Evolutionary conservation across 2,113 vertebrate species (phyloP), one percentile per base, ranked within the genome.

Genomic region (Anser cygnoides): DNA sequence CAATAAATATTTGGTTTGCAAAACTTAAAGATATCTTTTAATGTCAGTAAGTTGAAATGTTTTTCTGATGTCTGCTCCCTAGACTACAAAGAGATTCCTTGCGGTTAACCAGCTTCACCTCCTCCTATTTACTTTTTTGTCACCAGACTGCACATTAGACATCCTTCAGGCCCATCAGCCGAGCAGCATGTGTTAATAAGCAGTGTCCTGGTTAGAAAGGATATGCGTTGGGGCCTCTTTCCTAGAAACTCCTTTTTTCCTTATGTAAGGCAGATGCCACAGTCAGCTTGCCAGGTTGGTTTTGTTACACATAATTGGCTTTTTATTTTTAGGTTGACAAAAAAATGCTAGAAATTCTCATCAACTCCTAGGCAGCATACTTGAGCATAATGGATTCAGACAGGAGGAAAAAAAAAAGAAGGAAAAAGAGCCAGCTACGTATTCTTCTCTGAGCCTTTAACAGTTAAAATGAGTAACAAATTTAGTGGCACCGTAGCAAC

Each of bases 81-180:
- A 80, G 62, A 87, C 83, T 94, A 89, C 90, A 93, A 92, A 94
- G 65, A 49, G 88, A 75, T 41, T 93, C 49, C 66, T 65, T 23
- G 33, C 39, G 88, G 76, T 89, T 94, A 95, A 75, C 49, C 77
- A 93, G 95, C 88, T 81, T 92, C 83, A 78, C 85, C 73, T 89
- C 68, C 80, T 92, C 73, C 71, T 35, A 4, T 70, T 72, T 76
- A 35, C 35, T 13, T 84, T 37, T 72, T 46, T 92, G 77, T 82
- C 91, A 87, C 81, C 92, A 95, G 80, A 66, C 63, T 92, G 74
- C 67, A 67, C 55, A 37, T 54, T 13, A 87, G 77, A 19, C 75
- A 67, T 77, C 37, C 41, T 23, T 68, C 44, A 28, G 83, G 10
- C 31, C n/a, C 63, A 39, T 49, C 43, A 72, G 68, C 73, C 39